Evolutionary conservation across 2,888 invertebrate species (phyloP), one percentile per base, ranked within the genome.

Genomic region (Andrena fulva): DNA sequence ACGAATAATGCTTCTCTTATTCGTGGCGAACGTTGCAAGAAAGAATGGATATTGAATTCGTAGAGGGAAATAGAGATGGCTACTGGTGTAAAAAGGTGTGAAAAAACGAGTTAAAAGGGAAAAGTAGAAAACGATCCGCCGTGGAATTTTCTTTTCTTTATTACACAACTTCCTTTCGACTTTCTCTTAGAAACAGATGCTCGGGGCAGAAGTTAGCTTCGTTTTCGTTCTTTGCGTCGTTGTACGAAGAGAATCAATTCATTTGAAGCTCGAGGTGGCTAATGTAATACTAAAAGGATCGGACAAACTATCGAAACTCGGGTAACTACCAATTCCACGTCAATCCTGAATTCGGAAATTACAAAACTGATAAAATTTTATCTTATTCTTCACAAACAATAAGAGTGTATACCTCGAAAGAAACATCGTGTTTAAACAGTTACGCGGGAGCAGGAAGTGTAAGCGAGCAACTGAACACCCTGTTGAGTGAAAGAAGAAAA

Each of bases 201-300:
- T 54, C 27, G n/a, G 27, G 35, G 27, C 8, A 10, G 59, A 60
- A 75, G 48, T 75, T 75, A 24, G 12, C 68, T 48, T 24, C 20
- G 74, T 24, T 68, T 74, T 74, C 68, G 68, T 74, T 74, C 56
- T 74, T 48, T 31, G 59, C 69, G 68, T 33, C 27, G 50, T 16
- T 52, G 35, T 69, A 59, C 69, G n/a, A 16, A 50, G 59, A 8
- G 27, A 69, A 75, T 75, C 69, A 75, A 69, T 75, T 69, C 42
- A 56, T 12, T 50, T n/a, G 33, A 42, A 75, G 69, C 59, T 60
- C 59, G n/a, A 10, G 4, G 48, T 42, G 59, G n/a, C 50, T 31
- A 69, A 69, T 60, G 27, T 73, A 75, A 48, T 64, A 33, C 56
- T n/a, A 33, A 33, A 50, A 27, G 33, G 27, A 31, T 69, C 59